Conservation (phyloP, 1,140 invertebrate genomes). For the Danaus melanippus region DNA sequence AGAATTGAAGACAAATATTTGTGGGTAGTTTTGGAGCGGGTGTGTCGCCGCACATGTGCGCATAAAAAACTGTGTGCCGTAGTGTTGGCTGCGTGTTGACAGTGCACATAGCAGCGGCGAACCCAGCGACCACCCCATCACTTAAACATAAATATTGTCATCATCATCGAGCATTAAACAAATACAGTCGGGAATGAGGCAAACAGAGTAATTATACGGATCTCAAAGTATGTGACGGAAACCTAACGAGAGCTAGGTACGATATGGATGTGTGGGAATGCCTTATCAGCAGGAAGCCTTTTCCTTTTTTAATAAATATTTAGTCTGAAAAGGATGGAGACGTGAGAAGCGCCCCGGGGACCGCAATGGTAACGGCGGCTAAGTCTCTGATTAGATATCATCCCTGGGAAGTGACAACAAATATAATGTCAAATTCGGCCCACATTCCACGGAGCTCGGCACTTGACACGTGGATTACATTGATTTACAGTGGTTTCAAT, state of each 20-base stretch:
- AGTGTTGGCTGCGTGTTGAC: slow-evolving; percentile 53
- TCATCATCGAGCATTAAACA: slow-evolving; percentile 29
- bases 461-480: slow-evolving; percentile 1
- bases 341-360: slow-evolving; percentile 31
- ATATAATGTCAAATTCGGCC: slow-evolving; percentile 1
- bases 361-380: slow-evolving; percentile 49
- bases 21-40: slow-evolving; percentile 47
- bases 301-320: slow-evolving; percentile 63
- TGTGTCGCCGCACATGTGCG: slow-evolving; percentile 52
- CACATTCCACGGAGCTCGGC: neutral
- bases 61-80: slow-evolving; percentile 60
- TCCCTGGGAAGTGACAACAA: slow-evolving; percentile 60
- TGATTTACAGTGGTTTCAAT: neutral
- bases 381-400: slow-evolving; percentile 65
- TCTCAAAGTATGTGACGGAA: slow-evolving; percentile 5
- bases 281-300: slow-evolving; percentile 54
- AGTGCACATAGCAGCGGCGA: slow-evolving; percentile 61
- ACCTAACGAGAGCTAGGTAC: too few relatives aligned
- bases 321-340: slow-evolving; percentile 44
- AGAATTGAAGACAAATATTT: slow-evolving; percentile 69
- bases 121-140: slow-evolving; percentile 46
- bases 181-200: slow-evolving; percentile 16
- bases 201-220: too few relatives aligned
- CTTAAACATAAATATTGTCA: slow-evolving; percentile 38
- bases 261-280: slow-evolving; percentile 8